Base-by-base conservation (phyloP, 2,888 invertebrate species). In the Iphiclides podalirius region DNA sequence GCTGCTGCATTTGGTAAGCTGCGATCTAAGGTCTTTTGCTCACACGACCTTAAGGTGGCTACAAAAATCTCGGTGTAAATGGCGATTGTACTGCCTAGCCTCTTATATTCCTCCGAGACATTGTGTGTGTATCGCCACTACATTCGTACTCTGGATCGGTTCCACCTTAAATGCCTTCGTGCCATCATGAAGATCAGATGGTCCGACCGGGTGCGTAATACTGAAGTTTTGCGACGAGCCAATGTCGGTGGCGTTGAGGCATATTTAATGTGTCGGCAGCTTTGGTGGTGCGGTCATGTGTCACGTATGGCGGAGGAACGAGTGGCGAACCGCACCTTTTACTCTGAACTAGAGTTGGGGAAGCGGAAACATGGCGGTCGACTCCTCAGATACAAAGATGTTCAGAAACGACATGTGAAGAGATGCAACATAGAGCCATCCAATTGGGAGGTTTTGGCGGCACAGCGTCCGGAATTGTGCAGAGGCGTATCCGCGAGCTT, bases 111-210 rank as follows among this genome's bases (percentile, higher is more conserved):
- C n/a, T n/a, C n/a, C n/a, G n/a, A n/a, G n/a, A 54, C 50, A 6
- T 59, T 51, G 52, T 35, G 28, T n/a, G 1, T 53, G 8, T 55
- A 54, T 36, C 53, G 53, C 2, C 35, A 31, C 9, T 52, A 58
- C 1, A 55, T 56, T 2, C 45, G 44, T 4, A 34, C 26, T n/a
- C 23, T 55, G 6, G 55, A 53, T 23, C 28, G 44, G 8, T 57
- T 54, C 38, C 54, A 57, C 36, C 46, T 59, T 0, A 53, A 38
- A 43, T 59, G 52, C 28, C 45, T 54, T 0, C 46, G 51, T 1
- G 15, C 14, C 2, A 55, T 59, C 4, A 6, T 55, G 28, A 28
- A 28, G 28, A 28, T 28, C n/a, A 28, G n/a, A 28, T 28, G 28
- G 28, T 28, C 28, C 6, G 13, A 52, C 9, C 35, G 28, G 0